Base-by-base conservation (phyloP, 2,113 vertebrate genomes). In the Centropus unirufus region DNA sequence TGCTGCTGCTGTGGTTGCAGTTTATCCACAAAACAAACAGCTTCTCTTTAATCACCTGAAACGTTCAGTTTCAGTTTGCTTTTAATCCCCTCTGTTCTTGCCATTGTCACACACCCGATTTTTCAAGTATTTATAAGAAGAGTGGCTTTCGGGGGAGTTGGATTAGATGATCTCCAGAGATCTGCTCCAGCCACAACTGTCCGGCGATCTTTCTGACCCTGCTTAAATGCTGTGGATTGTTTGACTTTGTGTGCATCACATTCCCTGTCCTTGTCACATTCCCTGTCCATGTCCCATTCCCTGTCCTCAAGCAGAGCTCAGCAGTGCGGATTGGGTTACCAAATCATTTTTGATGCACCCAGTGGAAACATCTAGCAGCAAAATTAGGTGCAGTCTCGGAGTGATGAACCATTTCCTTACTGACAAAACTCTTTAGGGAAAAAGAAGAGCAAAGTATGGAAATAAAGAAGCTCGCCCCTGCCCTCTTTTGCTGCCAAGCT, bases 391-490 rank as follows among this genome's bases (percentile, higher is more conserved):
- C 40, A 66, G 23, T 9, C 12, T 34, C 11, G 13, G 7, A 51
- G 36, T 14, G 17, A n/a, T 22, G 8, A 26, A 20, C 7, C 14
- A 27, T 19, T 51, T 51, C 61, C 24, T 30, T 40, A 26, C 14
- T 55, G 32, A 30, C 23, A 83, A 58, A 63, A 34, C 22, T 5
- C 12, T 76, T 32, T 1, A 10, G 8, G 18, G 68, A 54, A 44
- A 68, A 44, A 55, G n/a, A 51, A 52, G 8, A 19, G 10, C 5
- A 8, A 74, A 61, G 11, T 49, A 54, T 54, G 32, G 40, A 62
- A 73, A 61, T 6, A 0, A 67, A 36, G 12, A 72, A 59, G 8
- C 14, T 4, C 7, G 5, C 5, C 18, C 5, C 8, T 3, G 4
- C 17, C 12, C 11, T 2, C 46, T 49, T 54, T 76, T 64, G 3